phyloP scores from a whole-genome alignment of 2,888 invertebrate species.

The Serripes groenlandicus region DNA sequence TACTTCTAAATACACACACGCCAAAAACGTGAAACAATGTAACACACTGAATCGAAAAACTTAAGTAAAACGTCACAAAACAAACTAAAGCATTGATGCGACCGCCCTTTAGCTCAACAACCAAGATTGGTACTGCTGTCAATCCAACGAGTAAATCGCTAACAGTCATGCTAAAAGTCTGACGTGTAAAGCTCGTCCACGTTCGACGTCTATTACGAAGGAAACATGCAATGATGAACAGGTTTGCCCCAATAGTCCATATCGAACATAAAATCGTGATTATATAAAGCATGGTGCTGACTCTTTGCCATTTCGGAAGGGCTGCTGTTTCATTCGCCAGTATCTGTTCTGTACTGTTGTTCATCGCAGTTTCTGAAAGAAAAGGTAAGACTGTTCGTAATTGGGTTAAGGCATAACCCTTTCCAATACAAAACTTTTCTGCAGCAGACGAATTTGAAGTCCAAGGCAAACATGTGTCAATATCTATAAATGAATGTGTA shows the following conservation, averaged over 20 bases:
- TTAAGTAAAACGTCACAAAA: not conserved
- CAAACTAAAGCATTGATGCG: not conserved
- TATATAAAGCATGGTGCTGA: no score
- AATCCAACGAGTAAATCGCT: not conserved
- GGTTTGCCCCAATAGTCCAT: not conserved
- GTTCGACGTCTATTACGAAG: not conserved
- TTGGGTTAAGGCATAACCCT: no score
- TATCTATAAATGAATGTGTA: no score
- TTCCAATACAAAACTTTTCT: no score
- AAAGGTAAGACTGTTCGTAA: no score
- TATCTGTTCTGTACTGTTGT: no score
- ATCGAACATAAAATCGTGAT: no score
- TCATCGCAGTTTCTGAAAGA: no score
- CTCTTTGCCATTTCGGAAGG: no score
- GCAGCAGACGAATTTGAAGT: no score
- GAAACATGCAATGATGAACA: not conserved
- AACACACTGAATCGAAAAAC: constrained; percentile 7
- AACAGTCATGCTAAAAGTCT: constrained; percentile 6
- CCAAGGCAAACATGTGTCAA: no score
- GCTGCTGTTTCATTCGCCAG: no score
- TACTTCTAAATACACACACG: not conserved
- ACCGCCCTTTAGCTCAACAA: not conserved
- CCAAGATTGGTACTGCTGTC: not conserved
- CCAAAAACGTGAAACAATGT: not conserved
- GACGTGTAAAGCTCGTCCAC: not conserved